Evolutionary conservation across 2,113 vertebrate genomes (phyloP), one percentile per base, ranked within the genome.

Genomic region (Tragelaphus scriptus): DNA sequence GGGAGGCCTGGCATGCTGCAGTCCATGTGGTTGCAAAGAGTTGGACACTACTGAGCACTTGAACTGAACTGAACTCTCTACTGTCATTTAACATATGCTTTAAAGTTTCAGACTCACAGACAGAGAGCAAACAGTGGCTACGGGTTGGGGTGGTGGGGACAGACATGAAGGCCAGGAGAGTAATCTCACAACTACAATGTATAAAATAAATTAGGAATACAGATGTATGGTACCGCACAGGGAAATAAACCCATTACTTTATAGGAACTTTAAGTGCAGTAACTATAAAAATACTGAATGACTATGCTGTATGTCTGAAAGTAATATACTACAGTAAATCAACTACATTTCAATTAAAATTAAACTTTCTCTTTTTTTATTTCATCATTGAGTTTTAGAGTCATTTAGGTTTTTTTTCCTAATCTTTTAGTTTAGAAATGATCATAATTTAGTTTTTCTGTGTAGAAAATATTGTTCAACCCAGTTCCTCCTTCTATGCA

Each of bases 91-190:
- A 84, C 6, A 56, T 30, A 89, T 85, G 68, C 17, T 51, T 36
- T 95, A 89, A 79, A 77, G 49, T 94, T 93, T 81, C 32, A 53
- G 79, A 32, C 79, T 53, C 16, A 28, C 23, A 49, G 4, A 82
- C 17, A 23, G 80, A 53, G 16, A 81, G 17, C 10, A 82, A 53
- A 53, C 49, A 82, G 30, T n/a, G 80, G 30, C 30, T 53, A 53
- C 1, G 5, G 21, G 11, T 6, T 53, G 17, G 79, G 9, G 26
- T 75, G 21, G 71, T 44, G 36, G 2, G 10, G 49, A 53, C 28
- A 30, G 79, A 53, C 28, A 53, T 53, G 21, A 75, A 44, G 68
- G 21, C 71, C 71, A 40, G 21, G 36, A 13, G 71, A 75, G 21
- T 75, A 44, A 75, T 75, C n/a, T 71, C 9, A 75, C 21, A 75